Conservation (phyloP, 1,140 invertebrate species). For the Spodoptera litura region DNA sequence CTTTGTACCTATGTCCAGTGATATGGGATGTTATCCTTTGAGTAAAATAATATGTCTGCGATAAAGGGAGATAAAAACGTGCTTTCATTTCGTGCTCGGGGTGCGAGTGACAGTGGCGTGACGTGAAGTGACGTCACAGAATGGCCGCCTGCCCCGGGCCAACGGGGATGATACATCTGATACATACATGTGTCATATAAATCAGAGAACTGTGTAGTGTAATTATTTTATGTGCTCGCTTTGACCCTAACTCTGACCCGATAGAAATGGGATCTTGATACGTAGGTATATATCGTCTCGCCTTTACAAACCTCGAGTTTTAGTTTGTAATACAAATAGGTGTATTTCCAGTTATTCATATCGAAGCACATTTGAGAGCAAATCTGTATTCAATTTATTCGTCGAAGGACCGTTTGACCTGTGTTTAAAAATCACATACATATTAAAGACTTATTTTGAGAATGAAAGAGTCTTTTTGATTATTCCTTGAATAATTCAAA, state of each 20-base stretch:
- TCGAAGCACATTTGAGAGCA: neutral
- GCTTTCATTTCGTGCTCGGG: slow-evolving; percentile 63
- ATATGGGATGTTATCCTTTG: slow-evolving; percentile 60
- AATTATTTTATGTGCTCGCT: slow-evolving; percentile 9
- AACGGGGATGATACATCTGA: slow-evolving; percentile 40
- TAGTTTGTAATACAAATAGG: too few species aligned
- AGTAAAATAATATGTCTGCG: slow-evolving; percentile 63
- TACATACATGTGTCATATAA: slow-evolving; percentile 55
- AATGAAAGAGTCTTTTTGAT: slow-evolving; percentile 57
- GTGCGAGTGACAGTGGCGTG: slow-evolving; percentile 63
- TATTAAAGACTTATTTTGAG: slow-evolving; percentile 50
- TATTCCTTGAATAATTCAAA: slow-evolving; percentile 64
- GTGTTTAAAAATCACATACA: slow-evolving; percentile 46
- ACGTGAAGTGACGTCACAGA: slow-evolving; percentile 63
- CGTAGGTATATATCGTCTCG: too few species aligned
- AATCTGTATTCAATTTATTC: neutral
- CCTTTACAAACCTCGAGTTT: neutral
- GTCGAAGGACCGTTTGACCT: slow-evolving; percentile 14
- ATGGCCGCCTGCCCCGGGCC: slow-evolving; percentile 24
- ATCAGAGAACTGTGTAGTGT: slow-evolving; percentile 41
- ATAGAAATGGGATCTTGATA: neutral
- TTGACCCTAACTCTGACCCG: neutral
- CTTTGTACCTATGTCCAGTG: slow-evolving; percentile 48
- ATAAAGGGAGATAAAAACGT: slow-evolving; percentile 68
- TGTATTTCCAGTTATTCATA: too few species aligned